These are phyloP conservation scores for Hapalemur alaotrensis DNA, from an alignment of 2,797 vertebrate species.

Conservation along the genomic window DNA sequence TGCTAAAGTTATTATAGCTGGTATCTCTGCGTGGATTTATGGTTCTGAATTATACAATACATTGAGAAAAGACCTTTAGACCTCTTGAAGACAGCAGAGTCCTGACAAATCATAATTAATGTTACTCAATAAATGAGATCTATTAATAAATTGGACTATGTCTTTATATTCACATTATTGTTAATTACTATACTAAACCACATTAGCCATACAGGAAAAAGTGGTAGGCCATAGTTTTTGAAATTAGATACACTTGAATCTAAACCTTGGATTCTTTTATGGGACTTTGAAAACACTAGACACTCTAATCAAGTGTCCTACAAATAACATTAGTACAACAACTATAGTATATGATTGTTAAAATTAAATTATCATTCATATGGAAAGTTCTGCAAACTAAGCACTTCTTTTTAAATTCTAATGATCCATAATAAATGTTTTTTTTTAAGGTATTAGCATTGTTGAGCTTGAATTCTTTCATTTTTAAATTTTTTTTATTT, in stretches of 20 bases:
- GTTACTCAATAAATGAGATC: background rate
- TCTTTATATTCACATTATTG: background rate
- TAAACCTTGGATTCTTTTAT: background rate
- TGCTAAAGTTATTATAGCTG: background rate
- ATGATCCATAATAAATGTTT: background rate
- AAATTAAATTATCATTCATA: background rate
- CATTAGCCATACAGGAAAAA: background rate
- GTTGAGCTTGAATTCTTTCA: no score
- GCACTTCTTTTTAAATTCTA: background rate
- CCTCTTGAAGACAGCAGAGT: background rate
- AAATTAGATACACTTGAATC: background rate
- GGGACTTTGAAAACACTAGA: background rate
- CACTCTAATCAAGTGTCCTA: background rate
- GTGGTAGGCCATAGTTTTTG: background rate
- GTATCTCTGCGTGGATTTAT: background rate
- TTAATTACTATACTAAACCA: background rate
- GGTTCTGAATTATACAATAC: background rate
- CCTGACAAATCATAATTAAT: background rate
- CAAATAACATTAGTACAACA: background rate
- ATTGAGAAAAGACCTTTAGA: background rate
- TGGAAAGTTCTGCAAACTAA: background rate
- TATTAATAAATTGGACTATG: background rate
- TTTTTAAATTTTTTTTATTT: no score
- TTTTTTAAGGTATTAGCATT: no score
- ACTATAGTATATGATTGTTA: background rate